Evolutionary conservation across 2,113 vertebrate species (phyloP).

Genomic region (Cochlearius cochlearius): DNA sequence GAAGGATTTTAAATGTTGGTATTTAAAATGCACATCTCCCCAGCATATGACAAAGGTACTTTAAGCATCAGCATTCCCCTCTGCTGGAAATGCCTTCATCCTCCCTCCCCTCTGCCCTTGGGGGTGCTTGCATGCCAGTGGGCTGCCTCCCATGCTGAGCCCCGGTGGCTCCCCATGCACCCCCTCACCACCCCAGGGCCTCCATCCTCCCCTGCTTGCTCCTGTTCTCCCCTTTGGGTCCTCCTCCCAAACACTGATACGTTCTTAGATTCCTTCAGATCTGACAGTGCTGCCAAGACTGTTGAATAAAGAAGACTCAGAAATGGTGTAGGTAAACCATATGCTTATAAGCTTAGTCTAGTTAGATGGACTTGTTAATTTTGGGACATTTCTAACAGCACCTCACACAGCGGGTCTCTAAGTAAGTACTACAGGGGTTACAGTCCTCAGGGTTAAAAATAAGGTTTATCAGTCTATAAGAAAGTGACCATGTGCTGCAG

Average conservation of each 20-base stretch:
- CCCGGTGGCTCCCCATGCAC: accelerated
- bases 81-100: not conserved
- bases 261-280: not conserved
- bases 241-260: not conserved
- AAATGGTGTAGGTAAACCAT: not conserved
- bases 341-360: not conserved
- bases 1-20: not conserved
- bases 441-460: not conserved
- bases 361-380: not conserved
- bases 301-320: not conserved
- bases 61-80: not conserved
- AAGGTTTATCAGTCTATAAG: not conserved
- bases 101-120: not conserved
- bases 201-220: accelerated
- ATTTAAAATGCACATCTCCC: conserved; percentile 20
- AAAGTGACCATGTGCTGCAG: not conserved
- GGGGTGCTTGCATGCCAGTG: not conserved
- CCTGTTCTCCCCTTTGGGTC: not conserved
- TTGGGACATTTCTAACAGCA: not conserved
- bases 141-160: not conserved
- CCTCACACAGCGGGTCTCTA: not conserved
- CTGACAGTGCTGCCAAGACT: not conserved
- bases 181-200: accelerated
- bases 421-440: not conserved
- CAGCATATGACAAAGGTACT: not conserved